These are phyloP conservation scores for Leptopilina myrica DNA, from an alignment of 2,888 invertebrate genomes.

Conservation along the genomic window DNA sequence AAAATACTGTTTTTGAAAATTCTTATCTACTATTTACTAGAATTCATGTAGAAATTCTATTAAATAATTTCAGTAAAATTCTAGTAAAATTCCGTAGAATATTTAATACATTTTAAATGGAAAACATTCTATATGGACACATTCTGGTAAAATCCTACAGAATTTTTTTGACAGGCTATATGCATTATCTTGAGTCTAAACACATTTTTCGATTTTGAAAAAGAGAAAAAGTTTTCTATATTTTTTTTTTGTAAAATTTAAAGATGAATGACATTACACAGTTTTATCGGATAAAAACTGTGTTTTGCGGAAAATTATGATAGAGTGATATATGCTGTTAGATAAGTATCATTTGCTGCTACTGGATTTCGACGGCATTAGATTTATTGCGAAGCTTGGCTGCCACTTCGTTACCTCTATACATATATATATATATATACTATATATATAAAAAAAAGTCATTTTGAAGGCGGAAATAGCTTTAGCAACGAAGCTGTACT, in stretches of 20 bases:
- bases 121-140: no score
- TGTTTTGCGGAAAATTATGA: slow-evolving; percentile 16
- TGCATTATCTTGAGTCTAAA: slow-evolving; percentile 3
- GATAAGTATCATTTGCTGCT: slow-evolving; percentile 27
- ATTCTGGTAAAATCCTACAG: no score
- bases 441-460: not conserved
- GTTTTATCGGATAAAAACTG: slow-evolving; percentile 13
- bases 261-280: not conserved
- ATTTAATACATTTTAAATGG: no score
- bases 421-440: not conserved
- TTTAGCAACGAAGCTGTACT: slow-evolving; percentile 21
- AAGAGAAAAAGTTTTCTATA: no score
- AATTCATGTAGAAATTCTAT: no score
- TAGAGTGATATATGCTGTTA: slow-evolving; percentile 18
- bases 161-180: no score
- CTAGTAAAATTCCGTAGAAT: no score
- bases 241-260: not conserved
- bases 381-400: slow-evolving; percentile 38
- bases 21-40: no score
- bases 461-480: slow-evolving; percentile 22
- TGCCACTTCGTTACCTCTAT: not conserved
- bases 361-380: slow-evolving; percentile 28
- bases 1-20: no score
- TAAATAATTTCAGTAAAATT: no score
- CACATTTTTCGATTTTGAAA: not conserved